Base-by-base conservation (phyloP, 2,113 vertebrate species). In the rat (Rattus norvegicus) region DNA sequence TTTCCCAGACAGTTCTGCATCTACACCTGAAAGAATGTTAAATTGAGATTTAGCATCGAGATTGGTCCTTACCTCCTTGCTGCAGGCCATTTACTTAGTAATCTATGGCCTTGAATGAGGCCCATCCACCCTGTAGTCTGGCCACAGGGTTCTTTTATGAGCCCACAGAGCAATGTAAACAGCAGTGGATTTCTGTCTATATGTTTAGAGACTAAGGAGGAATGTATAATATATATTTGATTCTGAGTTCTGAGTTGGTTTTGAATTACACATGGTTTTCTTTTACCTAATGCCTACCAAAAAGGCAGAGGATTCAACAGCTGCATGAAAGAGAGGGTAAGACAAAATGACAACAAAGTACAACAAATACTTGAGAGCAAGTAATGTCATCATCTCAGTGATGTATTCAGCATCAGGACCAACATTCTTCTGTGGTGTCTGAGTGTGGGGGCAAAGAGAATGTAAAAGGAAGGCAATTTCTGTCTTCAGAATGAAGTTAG, bases 401-500 rank as follows among this genome's bases (percentile, higher is more conserved):
- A 63, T 19, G 52, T 17, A 94, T 16, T 84, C 65, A 63, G 26
- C 56, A 86, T 69, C 79, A 77, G 79, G 94, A 93, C 97, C 52
- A 92, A 63, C 12, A 73, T 92, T 86, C 76, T 73, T 96, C 43
- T 14, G 72, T 95, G 14, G 67, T 90, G 94, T 98, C 95, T 96
- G 90, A 90, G 39, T 83, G 3, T 63, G 12, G 39, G 47, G 75
- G 73, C 94, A 93, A 95, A 86, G 36, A 96, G 39, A 80, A 83
- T 12, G 91, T 91, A 87, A 93, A 94, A 33, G 83, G 76, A n/a
- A 96, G 85, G 30, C 69, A 69, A 92, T 83, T 54, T 80, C 73
- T 97, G 79, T 92, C 89, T 94, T 90, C 75, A 85, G 67, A 96
- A 98, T 98, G 95, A 39, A 79, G 79, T 97, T 92, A 91, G 84